A percentile compares a stretch with the other conserved stretches of the same genome.
Conservation (phyloP, 2,113 vertebrate genomes). For the Urocolius indicus region DNA sequence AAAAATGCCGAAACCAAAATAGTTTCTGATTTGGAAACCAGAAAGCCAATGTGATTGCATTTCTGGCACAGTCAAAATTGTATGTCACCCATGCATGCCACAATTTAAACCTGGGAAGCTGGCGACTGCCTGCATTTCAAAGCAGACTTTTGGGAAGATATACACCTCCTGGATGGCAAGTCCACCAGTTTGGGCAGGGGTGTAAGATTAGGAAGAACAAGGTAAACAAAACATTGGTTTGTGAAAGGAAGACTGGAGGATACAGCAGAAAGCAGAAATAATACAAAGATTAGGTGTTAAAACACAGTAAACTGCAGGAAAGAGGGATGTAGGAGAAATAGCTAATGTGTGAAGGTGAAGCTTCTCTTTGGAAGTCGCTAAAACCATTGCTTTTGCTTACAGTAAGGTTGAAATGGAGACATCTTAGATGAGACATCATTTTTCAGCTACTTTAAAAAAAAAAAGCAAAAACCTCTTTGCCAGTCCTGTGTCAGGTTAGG, state of each 20-base stretch:
- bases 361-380: neutral
- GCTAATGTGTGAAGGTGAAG: neutral
- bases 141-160: neutral
- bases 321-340: neutral
- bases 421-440: too few relatives aligned
- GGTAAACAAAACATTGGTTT: neutral
- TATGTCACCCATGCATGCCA: fast-evolving
- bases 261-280: neutral
- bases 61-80: neutral
- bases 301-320: neutral
- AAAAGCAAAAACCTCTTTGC: neutral
- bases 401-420: neutral
- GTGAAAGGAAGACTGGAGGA: neutral
- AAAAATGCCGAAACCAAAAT: neutral
- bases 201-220: neutral
- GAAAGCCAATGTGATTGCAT: neutral
- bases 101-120: fast-evolving
- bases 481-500: neutral
- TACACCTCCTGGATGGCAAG: neutral
- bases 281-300: neutral
- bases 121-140: neutral
- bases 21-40: too few relatives aligned
- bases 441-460: neutral
- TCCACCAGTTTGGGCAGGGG: neutral
- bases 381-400: neutral